Evolutionary conservation across 2,797 vertebrate genomes (phyloP).

Genomic region (Mormyrus proboscirostris): DNA sequence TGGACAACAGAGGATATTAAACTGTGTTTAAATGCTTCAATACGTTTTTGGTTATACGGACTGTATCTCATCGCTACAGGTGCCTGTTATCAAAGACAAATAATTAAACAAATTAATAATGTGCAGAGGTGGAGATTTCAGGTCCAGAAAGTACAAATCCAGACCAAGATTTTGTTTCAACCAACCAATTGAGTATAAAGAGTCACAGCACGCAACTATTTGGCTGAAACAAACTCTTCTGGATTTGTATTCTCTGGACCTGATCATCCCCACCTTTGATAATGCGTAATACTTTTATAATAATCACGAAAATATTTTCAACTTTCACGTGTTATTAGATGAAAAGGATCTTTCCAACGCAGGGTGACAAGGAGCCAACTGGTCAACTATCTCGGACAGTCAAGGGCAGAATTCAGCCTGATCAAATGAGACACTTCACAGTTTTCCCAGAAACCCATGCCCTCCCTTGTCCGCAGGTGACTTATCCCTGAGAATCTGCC

Average conservation of each 20-base stretch:
- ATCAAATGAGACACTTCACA: neutral
- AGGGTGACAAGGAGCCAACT: neutral
- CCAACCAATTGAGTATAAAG: neutral
- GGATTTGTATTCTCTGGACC: neutral
- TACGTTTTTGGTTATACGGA: neutral
- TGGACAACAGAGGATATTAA: neutral
- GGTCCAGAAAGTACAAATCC: neutral
- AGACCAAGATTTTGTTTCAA: neutral
- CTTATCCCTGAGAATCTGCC: neutral
- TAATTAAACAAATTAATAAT: neutral
- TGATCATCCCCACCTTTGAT: neutral
- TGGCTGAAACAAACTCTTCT: neutral
- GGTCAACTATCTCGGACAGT: neutral
- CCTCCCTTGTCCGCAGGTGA: neutral
- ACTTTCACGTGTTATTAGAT: neutral
- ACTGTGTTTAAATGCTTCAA: neutral
- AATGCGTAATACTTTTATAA: neutral
- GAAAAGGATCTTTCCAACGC: neutral
- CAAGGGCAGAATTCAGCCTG: neutral
- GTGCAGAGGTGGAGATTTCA: neutral
- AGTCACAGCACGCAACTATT: neutral
- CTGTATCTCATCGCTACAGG: neutral
- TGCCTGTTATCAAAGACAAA: neutral
- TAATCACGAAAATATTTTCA: neutral
- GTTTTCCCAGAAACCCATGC: neutral